Evolutionary conservation across 2,113 vertebrate genomes (phyloP).

Genomic region (Lepus europaeus): DNA sequence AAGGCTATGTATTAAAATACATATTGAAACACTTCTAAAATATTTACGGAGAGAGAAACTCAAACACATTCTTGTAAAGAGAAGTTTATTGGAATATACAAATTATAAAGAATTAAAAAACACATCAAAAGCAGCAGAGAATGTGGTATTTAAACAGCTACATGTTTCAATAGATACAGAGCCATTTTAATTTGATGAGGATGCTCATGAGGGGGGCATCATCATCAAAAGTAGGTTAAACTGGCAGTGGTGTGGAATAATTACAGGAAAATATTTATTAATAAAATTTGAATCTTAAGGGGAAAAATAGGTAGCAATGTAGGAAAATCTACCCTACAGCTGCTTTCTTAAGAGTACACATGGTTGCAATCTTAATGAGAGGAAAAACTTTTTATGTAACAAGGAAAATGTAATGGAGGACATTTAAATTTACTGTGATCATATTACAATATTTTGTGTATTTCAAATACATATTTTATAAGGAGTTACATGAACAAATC

Average conservation of each 20-base stretch:
- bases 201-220: neutral
- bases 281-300: constrained; percentile 51
- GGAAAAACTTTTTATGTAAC: neutral
- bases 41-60: neutral
- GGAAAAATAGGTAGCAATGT: constrained; percentile 30
- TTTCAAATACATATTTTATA: neutral
- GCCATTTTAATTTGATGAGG: constrained; percentile 40
- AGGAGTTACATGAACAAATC: neutral
- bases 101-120: constrained; percentile 11
- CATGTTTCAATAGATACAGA: neutral
- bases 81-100: neutral
- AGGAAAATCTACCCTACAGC: neutral
- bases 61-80: neutral
- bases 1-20: neutral
- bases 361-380: neutral
- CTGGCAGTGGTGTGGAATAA: neutral
- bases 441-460: constrained; percentile 45
- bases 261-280: constrained; percentile 30
- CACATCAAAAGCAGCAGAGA: neutral
- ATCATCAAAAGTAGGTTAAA: constrained; percentile 32
- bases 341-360: constrained; percentile 3
- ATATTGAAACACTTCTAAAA: neutral
- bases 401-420: neutral
- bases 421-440: neutral
- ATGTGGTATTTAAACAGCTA: neutral